Evolutionary conservation across 1,140 invertebrate genomes (phyloP).

Genomic region (Brachionus rubens): DNA sequence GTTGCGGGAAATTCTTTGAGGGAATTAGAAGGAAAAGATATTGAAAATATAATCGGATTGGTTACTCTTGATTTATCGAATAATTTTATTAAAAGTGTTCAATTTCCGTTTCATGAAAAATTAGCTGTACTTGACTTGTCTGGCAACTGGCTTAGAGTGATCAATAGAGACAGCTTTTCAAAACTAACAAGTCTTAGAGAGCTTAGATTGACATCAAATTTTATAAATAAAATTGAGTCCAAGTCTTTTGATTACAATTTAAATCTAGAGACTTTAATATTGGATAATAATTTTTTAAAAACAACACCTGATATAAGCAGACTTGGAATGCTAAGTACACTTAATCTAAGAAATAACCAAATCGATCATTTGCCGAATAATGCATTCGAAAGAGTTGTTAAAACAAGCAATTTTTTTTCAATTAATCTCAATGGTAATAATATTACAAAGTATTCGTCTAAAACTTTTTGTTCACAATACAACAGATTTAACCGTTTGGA

Average conservation of each 20-base stretch:
- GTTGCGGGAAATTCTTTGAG: not conserved
- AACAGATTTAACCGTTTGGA: not conserved
- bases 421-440: not conserved
- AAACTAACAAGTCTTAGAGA: not conserved
- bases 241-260: not conserved
- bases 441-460: not conserved
- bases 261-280: not conserved
- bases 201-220: not conserved
- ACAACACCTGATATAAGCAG: not conserved
- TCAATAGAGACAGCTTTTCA: not conserved
- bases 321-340: not conserved
- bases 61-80: no score
- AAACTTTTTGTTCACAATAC: constrained; percentile 12
- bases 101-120: not conserved
- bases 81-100: no score
- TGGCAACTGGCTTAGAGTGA: not conserved
- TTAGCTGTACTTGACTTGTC: not conserved
- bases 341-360: not conserved
- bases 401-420: not conserved
- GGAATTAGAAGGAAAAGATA: not conserved
- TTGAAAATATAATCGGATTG: not conserved
- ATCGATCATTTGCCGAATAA: not conserved
- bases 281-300: not conserved
- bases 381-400: not conserved
- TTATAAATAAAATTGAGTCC: not conserved